phyloP scores from a whole-genome alignment of 1,140 invertebrate genomes.

The Heliconius hewitsoni region DNA sequence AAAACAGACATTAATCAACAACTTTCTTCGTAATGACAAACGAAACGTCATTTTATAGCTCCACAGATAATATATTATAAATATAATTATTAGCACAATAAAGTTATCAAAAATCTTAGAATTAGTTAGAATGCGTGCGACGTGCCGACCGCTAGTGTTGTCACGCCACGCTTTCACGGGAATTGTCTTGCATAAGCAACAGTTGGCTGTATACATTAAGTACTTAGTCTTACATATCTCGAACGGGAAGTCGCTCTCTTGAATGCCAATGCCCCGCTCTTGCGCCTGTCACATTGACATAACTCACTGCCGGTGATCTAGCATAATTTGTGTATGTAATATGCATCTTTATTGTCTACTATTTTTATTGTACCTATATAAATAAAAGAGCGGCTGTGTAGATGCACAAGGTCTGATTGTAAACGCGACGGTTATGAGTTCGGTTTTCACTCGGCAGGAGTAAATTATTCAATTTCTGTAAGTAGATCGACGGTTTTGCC shows the following conservation, averaged over 20 bases:
- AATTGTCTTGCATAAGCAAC: conserved; percentile 36
- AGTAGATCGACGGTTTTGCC: too few relatives aligned
- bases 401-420: too few relatives aligned
- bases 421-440: too few relatives aligned
- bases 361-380: too few relatives aligned
- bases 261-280: conserved; percentile 32
- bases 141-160: conserved; percentile 16
- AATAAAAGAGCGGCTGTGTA: too few relatives aligned
- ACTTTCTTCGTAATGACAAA: neutral
- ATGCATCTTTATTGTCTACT: too few relatives aligned
- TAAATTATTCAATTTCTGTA: too few relatives aligned
- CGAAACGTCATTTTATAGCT: neutral
- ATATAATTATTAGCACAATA: neutral
- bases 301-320: neutral
- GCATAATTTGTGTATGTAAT: neutral
- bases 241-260: conserved; percentile 33
- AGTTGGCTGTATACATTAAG: neutral
- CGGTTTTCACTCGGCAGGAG: too few relatives aligned
- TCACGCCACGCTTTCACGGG: conserved; percentile 41
- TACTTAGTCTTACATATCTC: conserved; percentile 16
- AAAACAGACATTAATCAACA: neutral
- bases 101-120: conserved; percentile 1
- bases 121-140: conserved; percentile 2
- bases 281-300: conserved; percentile 18
- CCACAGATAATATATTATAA: neutral